Evolutionary conservation across 2,113 vertebrate species (phyloP).

Genomic region (Hypanus sabinus): DNA sequence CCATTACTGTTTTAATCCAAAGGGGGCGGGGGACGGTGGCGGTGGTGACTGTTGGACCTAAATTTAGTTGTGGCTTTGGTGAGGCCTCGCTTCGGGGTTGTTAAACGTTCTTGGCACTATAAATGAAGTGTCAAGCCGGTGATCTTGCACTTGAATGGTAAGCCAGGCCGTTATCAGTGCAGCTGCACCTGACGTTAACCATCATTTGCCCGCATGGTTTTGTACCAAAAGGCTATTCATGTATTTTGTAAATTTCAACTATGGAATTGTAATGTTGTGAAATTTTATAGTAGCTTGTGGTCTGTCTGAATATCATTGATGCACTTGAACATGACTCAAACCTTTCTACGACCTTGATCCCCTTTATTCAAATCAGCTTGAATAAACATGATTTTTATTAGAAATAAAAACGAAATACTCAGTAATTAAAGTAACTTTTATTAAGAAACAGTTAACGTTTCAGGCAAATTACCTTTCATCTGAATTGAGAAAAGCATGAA

Average conservation of each 20-base stretch:
- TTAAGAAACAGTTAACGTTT: too few relatives aligned
- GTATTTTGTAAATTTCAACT: neutral
- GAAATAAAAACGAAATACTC: too few relatives aligned
- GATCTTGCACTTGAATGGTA: neutral
- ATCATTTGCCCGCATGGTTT: neutral
- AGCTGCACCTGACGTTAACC: neutral
- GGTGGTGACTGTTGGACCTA: neutral
- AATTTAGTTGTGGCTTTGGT: neutral
- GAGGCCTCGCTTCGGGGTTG: slow-evolving; percentile 3
- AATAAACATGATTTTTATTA: too few relatives aligned
- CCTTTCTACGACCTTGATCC: too few relatives aligned
- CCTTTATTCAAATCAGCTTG: neutral
- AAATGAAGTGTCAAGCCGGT: neutral
- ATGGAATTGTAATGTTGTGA: neutral
- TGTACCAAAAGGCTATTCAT: neutral
- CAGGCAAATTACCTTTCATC: too few relatives aligned
- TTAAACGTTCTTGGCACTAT: neutral
- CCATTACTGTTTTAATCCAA: neutral
- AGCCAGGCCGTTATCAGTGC: neutral
- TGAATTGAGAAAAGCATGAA: neutral
- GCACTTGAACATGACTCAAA: neutral
- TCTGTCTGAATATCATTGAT: neutral
- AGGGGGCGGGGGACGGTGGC: too few relatives aligned
- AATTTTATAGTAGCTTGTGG: neutral
- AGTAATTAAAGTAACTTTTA: too few relatives aligned